Evolutionary conservation across 2,888 invertebrate genomes (phyloP).

Genomic region (Plemyria rubiginata): DNA sequence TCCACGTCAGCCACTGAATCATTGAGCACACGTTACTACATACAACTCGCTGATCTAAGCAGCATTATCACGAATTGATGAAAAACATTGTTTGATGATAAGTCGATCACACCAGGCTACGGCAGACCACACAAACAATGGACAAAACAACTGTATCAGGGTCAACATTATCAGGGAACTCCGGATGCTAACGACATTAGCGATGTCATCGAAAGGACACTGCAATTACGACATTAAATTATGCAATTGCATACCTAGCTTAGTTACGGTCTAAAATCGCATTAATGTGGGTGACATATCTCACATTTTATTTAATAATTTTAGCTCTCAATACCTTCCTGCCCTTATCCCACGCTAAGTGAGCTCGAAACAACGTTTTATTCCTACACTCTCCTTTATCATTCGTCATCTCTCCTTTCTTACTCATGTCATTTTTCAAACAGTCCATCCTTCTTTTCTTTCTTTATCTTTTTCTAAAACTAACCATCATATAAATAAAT

Average conservation of each 20-base stretch:
- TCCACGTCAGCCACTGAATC: not conserved
- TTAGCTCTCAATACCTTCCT: too few species aligned
- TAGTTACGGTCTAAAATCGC: constrained; percentile 10
- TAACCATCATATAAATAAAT: too few species aligned
- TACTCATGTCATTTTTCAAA: too few species aligned
- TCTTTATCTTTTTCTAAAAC: too few species aligned
- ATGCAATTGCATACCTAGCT: constrained; percentile 35
- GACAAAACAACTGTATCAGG: constrained; percentile 44
- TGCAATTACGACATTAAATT: constrained; percentile 43
- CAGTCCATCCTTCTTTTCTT: too few species aligned
- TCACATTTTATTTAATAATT: too few species aligned
- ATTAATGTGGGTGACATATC: too few species aligned
- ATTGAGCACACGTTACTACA: not conserved
- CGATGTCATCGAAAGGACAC: constrained; percentile 37
- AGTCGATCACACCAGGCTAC: constrained; percentile 8
- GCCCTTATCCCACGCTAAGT: too few species aligned
- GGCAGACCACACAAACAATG: constrained; percentile 35
- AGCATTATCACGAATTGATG: not conserved
- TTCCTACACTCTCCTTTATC: too few species aligned
- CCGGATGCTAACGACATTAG: constrained; percentile 52
- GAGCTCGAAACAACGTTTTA: too few species aligned
- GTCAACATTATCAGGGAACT: constrained; percentile 47
- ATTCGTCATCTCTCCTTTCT: too few species aligned
- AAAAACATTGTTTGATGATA: constrained; percentile 13
- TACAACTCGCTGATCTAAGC: not conserved